Evolutionary conservation across 1,140 invertebrate species (phyloP), one percentile per base, ranked within the genome.

Genomic region (Diachasma alloeum): DNA sequence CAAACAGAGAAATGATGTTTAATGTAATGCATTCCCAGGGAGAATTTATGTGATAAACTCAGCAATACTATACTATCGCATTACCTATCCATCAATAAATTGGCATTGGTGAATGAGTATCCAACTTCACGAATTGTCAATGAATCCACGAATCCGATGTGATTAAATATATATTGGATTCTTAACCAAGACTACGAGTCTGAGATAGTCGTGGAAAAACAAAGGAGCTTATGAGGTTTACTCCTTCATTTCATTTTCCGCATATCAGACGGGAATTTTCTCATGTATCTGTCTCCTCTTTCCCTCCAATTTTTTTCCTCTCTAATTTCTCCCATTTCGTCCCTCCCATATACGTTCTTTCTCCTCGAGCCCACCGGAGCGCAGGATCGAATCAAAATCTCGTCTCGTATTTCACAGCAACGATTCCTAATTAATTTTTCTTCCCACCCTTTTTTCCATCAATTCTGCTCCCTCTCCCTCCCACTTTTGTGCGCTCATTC

Each of bases 401-500:
- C 67, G 72, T 81, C 74, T 80, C 69, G 68, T 59, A 56, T 56
- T 63, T 70, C 53, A 70, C 36, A 26, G 74, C 26, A 72, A 72
- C 67, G 46, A 46, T 80, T 75, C 75, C 72, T 77, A 81, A 81
- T 78, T 79, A 78, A 79, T 82, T 76, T 80, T 77, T 78, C 78
- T 53, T 31, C 44, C 19, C 39, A 53, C 56, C 42, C 73, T 22
- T 67, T 75, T 66, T 66, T 69, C 44, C 44, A 46, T 46, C 44
- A 39, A 11, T 19, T 31, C 48, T 46, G 17, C 22, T 26, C 72
- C 22, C 31, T 46, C 24, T 68, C 31, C 72, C 73, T 22, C 24
- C 39, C 48, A 26, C 26, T 31, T 6, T 6, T 31, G 2, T 31
- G 70, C 53, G 46, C 15, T 19, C 48, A 44, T 53, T 15, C 15